phyloP scores from a whole-genome alignment of 2,888 invertebrate genomes.

The Bombylius major region DNA sequence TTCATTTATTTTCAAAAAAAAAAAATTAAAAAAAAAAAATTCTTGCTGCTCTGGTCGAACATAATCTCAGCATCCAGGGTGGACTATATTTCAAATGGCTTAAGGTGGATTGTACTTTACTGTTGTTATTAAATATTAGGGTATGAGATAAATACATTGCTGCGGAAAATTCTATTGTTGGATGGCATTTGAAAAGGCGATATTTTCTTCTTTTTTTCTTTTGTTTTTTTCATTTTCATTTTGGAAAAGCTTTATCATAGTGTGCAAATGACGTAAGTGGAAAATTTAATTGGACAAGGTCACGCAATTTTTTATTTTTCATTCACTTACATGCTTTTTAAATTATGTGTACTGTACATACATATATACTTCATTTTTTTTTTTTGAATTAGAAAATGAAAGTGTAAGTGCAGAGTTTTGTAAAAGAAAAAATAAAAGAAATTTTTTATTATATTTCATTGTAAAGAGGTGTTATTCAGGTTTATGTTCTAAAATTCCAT shows the following conservation, averaged over 20 bases:
- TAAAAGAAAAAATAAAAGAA: too few species aligned
- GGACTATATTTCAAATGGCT: constrained; percentile 3
- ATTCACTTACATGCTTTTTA: not conserved
- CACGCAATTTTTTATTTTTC: constrained; percentile 7
- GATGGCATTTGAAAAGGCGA: not conserved
- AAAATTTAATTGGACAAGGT: constrained; percentile 10
- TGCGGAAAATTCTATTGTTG: not conserved
- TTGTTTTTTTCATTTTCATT: not conserved
- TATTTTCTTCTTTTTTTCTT: not conserved
- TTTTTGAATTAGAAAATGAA: too few species aligned
- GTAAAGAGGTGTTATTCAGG: too few species aligned
- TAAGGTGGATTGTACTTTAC: not conserved
- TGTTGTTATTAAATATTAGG: not conserved
- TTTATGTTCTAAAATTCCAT: too few species aligned
- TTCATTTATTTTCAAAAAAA: too few species aligned
- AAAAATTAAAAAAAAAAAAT: not conserved
- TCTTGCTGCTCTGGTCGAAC: not conserved
- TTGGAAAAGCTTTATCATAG: not conserved
- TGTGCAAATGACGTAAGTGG: constrained; percentile 7
- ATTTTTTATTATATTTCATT: too few species aligned
- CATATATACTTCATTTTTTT: too few species aligned
- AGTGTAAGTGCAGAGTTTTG: too few species aligned
- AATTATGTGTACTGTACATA: too few species aligned
- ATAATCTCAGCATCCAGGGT: constrained; percentile 9
- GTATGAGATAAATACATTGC: not conserved